A percentile compares a stretch with the other conserved stretches of the same genome.
Evolutionary conservation across 2,797 vertebrate genomes (phyloP).

Genomic region (Orestias chungarensis): DNA sequence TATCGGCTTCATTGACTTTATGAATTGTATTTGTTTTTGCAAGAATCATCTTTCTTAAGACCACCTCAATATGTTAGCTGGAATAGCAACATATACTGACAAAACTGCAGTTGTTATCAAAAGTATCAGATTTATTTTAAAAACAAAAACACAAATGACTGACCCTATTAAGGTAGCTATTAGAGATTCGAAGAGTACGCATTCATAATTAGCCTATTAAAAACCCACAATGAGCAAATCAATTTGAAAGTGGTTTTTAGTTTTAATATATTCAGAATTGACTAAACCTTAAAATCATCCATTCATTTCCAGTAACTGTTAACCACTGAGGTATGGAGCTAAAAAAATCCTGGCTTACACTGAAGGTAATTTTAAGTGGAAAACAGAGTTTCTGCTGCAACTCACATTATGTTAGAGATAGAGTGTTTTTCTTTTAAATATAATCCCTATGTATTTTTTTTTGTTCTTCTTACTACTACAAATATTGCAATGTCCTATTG

Average conservation of each 20-base stretch:
- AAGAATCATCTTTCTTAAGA: slow-evolving; percentile 6
- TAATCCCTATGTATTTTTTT: too few relatives aligned
- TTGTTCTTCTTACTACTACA: not conserved
- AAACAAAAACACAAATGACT: slow-evolving; percentile 8
- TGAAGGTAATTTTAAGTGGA: not conserved
- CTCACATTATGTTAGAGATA: not conserved
- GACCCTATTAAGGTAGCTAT: not conserved
- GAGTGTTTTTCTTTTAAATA: not conserved
- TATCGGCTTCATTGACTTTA: not conserved
- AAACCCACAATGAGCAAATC: not conserved
- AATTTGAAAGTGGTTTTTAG: not conserved
- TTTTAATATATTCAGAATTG: not conserved
- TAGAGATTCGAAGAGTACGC: slow-evolving; percentile 12
- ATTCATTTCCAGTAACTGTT: not conserved
- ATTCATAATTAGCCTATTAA: not conserved
- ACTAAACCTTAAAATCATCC: not conserved
- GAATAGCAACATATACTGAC: not conserved
- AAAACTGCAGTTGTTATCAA: not conserved
- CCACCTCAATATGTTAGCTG: slow-evolving; percentile 5
- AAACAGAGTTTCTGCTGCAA: not conserved
- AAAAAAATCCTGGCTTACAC: not conserved
- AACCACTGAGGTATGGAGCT: not conserved
- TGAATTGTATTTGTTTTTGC: slow-evolving; percentile 8
- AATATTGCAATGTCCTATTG: not conserved
- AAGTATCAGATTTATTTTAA: not conserved